Evolutionary conservation across 2,113 vertebrate species (phyloP).

Genomic region (Miniopterus natalensis): DNA sequence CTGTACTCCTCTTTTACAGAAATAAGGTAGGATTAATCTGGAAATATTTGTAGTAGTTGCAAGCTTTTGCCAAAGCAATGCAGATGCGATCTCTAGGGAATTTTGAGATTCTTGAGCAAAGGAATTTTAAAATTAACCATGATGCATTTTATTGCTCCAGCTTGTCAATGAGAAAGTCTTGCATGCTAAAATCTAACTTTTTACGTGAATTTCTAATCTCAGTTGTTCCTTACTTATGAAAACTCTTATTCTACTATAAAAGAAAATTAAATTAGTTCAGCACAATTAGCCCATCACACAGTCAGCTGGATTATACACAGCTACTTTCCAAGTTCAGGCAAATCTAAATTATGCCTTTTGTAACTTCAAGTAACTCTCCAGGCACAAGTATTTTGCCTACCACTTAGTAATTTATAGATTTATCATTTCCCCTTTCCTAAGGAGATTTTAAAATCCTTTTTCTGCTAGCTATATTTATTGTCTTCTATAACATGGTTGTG

Average conservation of each 20-base stretch:
- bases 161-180: background rate
- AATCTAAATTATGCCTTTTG: slow-evolving; percentile 48
- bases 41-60: background rate
- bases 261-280: slow-evolving; percentile 55
- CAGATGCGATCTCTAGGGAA: background rate
- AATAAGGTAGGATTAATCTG: background rate
- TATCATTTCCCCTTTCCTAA: slow-evolving; percentile 8
- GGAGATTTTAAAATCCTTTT: background rate
- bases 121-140: background rate
- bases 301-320: slow-evolving; percentile 34
- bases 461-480: background rate
- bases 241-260: slow-evolving; percentile 40
- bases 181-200: background rate
- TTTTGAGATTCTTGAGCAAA: background rate
- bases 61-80: background rate
- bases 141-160: background rate
- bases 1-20: background rate
- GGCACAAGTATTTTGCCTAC: background rate
- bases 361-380: slow-evolving; percentile 35
- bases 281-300: slow-evolving; percentile 36
- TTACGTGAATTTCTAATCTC: background rate
- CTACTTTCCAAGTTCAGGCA: slow-evolving; percentile 9
- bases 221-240: background rate
- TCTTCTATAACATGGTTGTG: background rate
- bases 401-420: slow-evolving; percentile 46